These are phyloP conservation scores for Hypotaenidia philippensis DNA, from an alignment of 2,797 vertebrate genomes.

Conservation along the genomic window DNA sequence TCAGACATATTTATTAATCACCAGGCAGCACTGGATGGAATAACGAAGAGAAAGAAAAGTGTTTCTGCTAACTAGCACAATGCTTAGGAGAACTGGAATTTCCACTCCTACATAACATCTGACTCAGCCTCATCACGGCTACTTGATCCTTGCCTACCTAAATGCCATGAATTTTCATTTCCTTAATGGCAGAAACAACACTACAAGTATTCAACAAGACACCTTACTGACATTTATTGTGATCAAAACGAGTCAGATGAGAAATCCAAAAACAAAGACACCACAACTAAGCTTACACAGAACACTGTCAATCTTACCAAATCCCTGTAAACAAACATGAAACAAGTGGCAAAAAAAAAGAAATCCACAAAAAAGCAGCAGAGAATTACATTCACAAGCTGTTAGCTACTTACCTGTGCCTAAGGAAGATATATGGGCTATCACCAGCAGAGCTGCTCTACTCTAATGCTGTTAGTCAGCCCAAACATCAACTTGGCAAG, in stretches of 20 bases:
- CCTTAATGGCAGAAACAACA: conserved; percentile 76
- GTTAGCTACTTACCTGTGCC: conserved; percentile 76
- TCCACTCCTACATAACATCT: conserved; percentile 80
- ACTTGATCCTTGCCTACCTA: conserved; percentile 78
- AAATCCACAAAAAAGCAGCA: not conserved
- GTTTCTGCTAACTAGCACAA: conserved; percentile 61
- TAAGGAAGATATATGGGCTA: conserved; percentile 74
- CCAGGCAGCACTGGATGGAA: conserved; percentile 30
- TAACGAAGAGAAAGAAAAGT: conserved; percentile 35
- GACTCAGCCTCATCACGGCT: conserved; percentile 69
- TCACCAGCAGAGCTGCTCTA: conserved; percentile 74
- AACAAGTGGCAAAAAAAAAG: not conserved
- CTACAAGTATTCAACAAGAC: conserved; percentile 60
- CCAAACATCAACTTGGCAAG: conserved; percentile 77
- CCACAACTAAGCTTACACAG: conserved; percentile 67
- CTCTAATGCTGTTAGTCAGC: conserved; percentile 81
- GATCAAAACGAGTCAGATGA: conserved; percentile 51
- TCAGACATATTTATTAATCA: conserved; percentile 57
- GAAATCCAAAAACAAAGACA: conserved; percentile 53
- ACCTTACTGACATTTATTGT: conserved; percentile 21
- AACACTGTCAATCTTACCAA: conserved; percentile 60
- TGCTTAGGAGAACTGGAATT: conserved; percentile 76
- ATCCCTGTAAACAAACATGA: conserved; percentile 52
- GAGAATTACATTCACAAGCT: conserved; percentile 51
- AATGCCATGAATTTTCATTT: conserved; percentile 73